Conservation (phyloP, 2,113 vertebrate genomes). For the Halichoeres trimaculatus region DNA sequence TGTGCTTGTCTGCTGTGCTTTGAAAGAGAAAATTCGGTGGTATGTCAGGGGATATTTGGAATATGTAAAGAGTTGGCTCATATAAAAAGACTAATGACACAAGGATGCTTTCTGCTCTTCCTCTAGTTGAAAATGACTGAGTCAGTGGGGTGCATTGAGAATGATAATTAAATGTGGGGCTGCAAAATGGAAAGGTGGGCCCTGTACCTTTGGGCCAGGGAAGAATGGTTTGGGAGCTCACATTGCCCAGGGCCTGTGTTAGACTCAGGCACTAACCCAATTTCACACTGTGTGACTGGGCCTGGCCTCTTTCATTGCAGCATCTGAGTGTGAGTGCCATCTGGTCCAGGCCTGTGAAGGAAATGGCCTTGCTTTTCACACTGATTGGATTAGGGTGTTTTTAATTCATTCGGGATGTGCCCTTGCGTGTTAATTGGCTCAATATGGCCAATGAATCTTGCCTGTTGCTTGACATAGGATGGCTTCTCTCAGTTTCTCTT, state of each 20-base stretch:
- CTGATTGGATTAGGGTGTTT: conserved; percentile 85
- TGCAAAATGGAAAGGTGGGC: conserved; percentile 69
- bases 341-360: conserved; percentile 82
- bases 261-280: conserved; percentile 84
- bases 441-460: conserved; percentile 82
- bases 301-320: conserved; percentile 76
- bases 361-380: conserved; percentile 84
- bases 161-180: conserved; percentile 79
- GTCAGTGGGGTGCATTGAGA: conserved; percentile 65
- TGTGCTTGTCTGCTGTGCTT: conserved; percentile 35
- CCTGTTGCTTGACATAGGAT: conserved; percentile 71
- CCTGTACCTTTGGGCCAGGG: conserved; percentile 76
- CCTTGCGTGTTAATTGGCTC: conserved; percentile 86
- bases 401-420: conserved; percentile 87
- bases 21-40: conserved; percentile 39
- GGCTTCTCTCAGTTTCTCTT: conserved; percentile 51
- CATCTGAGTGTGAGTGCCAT: conserved; percentile 80
- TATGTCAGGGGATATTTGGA: conserved; percentile 48
- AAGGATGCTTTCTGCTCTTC: conserved; percentile 61
- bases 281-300: conserved; percentile 84
- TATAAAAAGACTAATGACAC: conserved; percentile 48
- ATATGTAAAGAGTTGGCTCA: conserved; percentile 45
- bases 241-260: conserved; percentile 76
- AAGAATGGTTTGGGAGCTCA: conserved; percentile 70
- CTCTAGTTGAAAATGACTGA: conserved; percentile 62